phyloP scores from a whole-genome alignment of 2,797 vertebrate species.

The Gobionotothen gibberifrons region DNA sequence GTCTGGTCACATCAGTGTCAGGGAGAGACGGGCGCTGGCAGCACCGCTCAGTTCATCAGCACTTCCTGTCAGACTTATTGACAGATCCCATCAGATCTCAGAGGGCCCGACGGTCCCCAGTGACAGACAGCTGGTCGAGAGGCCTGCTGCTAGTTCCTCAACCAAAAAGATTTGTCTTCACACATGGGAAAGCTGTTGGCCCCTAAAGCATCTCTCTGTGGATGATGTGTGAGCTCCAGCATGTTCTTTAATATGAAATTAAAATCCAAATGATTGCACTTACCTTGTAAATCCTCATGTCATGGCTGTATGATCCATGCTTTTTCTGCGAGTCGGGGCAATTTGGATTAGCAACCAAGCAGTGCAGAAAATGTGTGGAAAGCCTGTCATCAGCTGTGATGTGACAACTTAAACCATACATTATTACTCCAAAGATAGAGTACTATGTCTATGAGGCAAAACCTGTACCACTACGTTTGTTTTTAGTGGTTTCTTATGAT shows the following conservation, averaged over 20 bases:
- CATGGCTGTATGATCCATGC: constrained; percentile 5
- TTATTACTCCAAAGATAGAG: constrained; percentile 3
- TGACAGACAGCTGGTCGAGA: constrained; percentile 34
- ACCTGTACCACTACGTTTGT: neutral
- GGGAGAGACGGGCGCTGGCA: constrained; percentile 27
- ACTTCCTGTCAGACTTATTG: constrained; percentile 52
- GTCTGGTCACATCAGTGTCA: constrained; percentile 59
- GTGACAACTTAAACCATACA: constrained; percentile 12
- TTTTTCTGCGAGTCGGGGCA: constrained; percentile 18
- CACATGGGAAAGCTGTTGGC: constrained; percentile 12
- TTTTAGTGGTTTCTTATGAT: neutral
- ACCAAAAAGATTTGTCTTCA: neutral
- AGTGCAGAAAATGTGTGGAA: constrained; percentile 24
- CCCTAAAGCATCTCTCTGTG: neutral
- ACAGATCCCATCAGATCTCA: constrained; percentile 53
- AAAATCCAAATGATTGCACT: neutral
- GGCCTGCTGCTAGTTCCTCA: constrained; percentile 10
- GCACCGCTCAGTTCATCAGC: constrained; percentile 60
- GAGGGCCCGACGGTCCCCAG: constrained; percentile 26
- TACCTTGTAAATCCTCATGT: constrained; percentile 26
- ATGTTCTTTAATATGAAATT: neutral
- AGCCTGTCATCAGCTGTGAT: constrained; percentile 29
- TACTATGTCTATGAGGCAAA: neutral
- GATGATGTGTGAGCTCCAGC: neutral
- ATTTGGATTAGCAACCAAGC: constrained; percentile 43